Evolutionary conservation across 2,888 invertebrate genomes (phyloP).

Genomic region (Protophormia terraenovae): DNA sequence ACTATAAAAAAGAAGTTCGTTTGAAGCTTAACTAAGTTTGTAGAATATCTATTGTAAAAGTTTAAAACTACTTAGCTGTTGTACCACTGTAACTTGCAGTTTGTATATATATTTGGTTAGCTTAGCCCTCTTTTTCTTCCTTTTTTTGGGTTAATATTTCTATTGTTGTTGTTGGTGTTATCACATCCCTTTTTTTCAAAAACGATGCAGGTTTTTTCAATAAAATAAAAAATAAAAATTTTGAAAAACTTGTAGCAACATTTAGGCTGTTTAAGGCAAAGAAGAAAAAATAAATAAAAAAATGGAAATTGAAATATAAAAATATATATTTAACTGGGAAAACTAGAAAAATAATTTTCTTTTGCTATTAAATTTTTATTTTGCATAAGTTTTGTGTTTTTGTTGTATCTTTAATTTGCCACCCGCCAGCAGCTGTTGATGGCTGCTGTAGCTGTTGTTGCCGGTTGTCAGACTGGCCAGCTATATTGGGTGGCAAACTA

Average conservation of each 20-base stretch:
- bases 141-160: neutral
- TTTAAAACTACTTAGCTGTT: neutral
- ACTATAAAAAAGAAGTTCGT: too few relatives aligned
- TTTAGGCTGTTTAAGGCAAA: slow-evolving; percentile 40
- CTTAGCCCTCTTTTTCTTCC: neutral
- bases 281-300: neutral
- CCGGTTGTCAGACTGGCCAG: neutral
- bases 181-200: slow-evolving; percentile 18
- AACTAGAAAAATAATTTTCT: slow-evolving; percentile 52
- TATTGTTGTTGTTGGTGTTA: slow-evolving; percentile 39
- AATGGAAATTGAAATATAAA: slow-evolving; percentile 7
- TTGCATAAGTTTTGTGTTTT: slow-evolving; percentile 24
- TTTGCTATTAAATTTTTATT: slow-evolving; percentile 26
- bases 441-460: slow-evolving; percentile 21
- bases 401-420: slow-evolving; percentile 68
- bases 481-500: slow-evolving; percentile 30
- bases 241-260: slow-evolving; percentile 16
- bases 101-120: neutral
- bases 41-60: too few relatives aligned
- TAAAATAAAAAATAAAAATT: slow-evolving; percentile 67
- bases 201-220: slow-evolving; percentile 71
- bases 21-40: too few relatives aligned
- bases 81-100: neutral
- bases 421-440: slow-evolving; percentile 69
- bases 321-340: neutral